These are phyloP conservation scores for Corella eumyota DNA, from an alignment of 23 tunicate genomes.

Conservation along the genomic window DNA sequence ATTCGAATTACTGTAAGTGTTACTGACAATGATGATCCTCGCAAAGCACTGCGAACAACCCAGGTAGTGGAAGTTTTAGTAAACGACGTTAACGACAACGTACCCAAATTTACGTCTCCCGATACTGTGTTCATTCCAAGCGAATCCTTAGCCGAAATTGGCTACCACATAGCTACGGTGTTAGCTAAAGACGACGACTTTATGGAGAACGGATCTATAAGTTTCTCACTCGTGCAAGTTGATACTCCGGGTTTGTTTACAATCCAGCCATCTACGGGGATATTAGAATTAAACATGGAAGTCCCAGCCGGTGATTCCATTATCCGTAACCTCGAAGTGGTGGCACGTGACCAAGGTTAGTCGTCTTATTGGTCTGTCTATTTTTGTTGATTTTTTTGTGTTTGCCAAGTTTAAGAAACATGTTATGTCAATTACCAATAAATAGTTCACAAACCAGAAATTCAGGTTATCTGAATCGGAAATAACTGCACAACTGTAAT, in stretches of 20 bases:
- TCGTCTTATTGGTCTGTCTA: not conserved
- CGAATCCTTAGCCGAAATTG: slow-evolving; percentile 2
- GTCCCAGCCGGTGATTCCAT: slow-evolving; percentile 1
- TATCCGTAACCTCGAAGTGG: slow-evolving; percentile 4
- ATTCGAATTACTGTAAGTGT: slow-evolving; percentile 13
- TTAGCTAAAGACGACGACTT: slow-evolving; percentile 39
- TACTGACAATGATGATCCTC: slow-evolving; percentile 19
- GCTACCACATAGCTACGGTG: slow-evolving; percentile 24
- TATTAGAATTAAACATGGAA: slow-evolving; percentile 2
- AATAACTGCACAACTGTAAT: too few relatives aligned
- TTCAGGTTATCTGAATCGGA: too few relatives aligned
- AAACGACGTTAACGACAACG: slow-evolving; percentile 49
- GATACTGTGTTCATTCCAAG: slow-evolving; percentile 23
- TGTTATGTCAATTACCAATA: too few relatives aligned
- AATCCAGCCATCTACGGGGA: slow-evolving; percentile 23
- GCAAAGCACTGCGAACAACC: slow-evolving; percentile 1
- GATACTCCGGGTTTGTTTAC: not conserved
- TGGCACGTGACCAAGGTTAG: slow-evolving; percentile 29
- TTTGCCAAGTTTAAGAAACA: too few relatives aligned
- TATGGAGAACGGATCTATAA: slow-evolving; percentile 42
- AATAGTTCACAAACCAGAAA: too few relatives aligned
- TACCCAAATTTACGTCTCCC: slow-evolving; percentile 27
- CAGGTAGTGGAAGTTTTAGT: slow-evolving; percentile 14
- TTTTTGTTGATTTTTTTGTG: too few relatives aligned
- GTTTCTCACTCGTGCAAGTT: slow-evolving; percentile 8